Evolutionary conservation across 2,113 vertebrate genomes (phyloP), one percentile per base, ranked within the genome.

Genomic region (Aix galericulata): DNA sequence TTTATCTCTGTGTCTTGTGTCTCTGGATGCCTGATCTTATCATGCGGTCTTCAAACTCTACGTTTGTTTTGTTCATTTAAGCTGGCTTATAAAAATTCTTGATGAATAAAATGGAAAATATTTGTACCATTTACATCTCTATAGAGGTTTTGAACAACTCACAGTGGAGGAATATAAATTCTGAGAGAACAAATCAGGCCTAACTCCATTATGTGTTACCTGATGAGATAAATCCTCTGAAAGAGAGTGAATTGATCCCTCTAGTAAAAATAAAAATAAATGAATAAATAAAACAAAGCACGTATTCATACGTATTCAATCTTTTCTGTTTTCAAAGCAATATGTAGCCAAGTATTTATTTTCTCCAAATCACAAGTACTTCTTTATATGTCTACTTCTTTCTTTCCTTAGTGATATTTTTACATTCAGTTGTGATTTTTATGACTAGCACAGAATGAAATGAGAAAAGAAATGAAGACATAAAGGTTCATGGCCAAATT

Each of bases 1-100:
- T 69, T 90, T 87, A 88, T 89, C 89, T 96, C 91, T 74, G 83
- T 34, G 79, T 88, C 93, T 82, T 95, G 77, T 90, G 93, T 95
- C 96, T 94, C 93, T 92, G 72, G 76, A 85, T 78, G 27, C 40
- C 76, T 82, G 77, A 75, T 82, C 82, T 92, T 74, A 74, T 71
- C 55, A 38, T 91, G 59, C 74, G 59, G 6, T 86, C 66, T 88
- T 63, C 73, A 79, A 64, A 40, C 77, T 79, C 50, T n/a, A 86
- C 8, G 73, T 31, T 75, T 59, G 34, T 62, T 86, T 52, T 60
- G 38, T 74, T 81, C 46, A 78, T 76, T 69, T 46, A 76, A 74
- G 11, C 36, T 89, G 36, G 48, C 23, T 78, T 82, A 67, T 50
- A 66, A 63, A 77, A 76, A 22, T n/a, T 10, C 38, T 34, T 62